These are phyloP conservation scores for Sebastolobus alascanus DNA, from an alignment of 2,797 vertebrate species.

Conservation along the genomic window DNA sequence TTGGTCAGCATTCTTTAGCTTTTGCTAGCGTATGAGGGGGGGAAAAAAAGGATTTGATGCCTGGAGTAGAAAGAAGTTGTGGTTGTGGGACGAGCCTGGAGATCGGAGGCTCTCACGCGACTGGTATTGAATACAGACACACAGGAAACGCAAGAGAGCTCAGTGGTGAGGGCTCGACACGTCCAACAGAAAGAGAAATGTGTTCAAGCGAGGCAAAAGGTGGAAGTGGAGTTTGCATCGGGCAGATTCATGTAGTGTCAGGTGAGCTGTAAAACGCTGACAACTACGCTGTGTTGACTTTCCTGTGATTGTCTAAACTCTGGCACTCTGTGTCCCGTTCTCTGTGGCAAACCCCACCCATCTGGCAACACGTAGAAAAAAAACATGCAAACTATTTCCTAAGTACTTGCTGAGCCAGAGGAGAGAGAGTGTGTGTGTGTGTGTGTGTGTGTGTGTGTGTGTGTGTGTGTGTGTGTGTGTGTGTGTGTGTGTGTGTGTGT, in stretches of 20 bases:
- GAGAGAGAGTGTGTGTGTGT: neutral
- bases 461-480: neutral
- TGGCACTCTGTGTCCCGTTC: conserved; percentile 8
- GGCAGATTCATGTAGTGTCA: neutral
- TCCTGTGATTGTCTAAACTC: conserved; percentile 59
- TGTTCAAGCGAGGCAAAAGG: neutral
- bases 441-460: neutral
- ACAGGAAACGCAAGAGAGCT: conserved; percentile 15
- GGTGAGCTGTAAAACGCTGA: conserved; percentile 39
- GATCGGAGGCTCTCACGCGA: conserved; percentile 45
- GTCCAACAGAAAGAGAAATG: neutral
- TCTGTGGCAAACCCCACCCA: conserved; percentile 34
- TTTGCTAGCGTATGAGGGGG: neutral
- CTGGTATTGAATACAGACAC: neutral
- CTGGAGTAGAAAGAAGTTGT: conserved; percentile 45
- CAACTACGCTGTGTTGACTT: neutral
- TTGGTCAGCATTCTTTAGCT: conserved; percentile 24
- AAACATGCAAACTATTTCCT: neutral
- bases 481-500: neutral
- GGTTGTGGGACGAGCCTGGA: conserved; percentile 21
- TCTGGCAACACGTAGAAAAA: neutral
- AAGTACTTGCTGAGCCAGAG: conserved; percentile 15
- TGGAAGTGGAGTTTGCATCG: neutral
- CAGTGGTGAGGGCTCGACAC: neutral
- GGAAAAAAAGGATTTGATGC: conserved; percentile 22